phyloP scores from a whole-genome alignment of 2,888 invertebrate genomes.

The Druceiella hillmani region DNA sequence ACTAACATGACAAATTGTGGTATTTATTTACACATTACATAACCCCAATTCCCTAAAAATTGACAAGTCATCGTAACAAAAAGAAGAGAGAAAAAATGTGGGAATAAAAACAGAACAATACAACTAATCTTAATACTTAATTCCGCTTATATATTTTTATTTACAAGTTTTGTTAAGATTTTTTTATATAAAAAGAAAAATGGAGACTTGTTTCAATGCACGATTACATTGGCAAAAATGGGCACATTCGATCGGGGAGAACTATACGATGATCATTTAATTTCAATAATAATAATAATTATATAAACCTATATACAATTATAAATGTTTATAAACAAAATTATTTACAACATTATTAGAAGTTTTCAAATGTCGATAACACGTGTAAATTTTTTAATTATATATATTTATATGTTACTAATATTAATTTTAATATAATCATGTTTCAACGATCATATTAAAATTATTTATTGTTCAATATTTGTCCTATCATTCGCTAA shows the following conservation, averaged over 20 bases:
- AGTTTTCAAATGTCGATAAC: conserved; percentile 54
- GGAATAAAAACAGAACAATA: conserved; percentile 43
- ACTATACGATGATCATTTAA: conserved; percentile 43
- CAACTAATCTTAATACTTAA: conserved; percentile 48
- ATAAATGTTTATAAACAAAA: conserved; percentile 33
- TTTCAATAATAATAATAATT: conserved; percentile 44
- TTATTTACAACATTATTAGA: conserved; percentile 53
- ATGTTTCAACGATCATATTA: too few species aligned
- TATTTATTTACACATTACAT: conserved; percentile 57
- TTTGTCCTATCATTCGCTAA: too few species aligned
- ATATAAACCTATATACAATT: neutral
- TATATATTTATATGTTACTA: too few species aligned
- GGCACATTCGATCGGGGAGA: conserved; percentile 31
- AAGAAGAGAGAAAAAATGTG: too few species aligned
- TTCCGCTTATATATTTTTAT: conserved; percentile 50
- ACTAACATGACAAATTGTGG: conserved; percentile 45
- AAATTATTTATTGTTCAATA: too few species aligned
- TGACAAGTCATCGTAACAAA: conserved; percentile 65
- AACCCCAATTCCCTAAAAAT: conserved; percentile 67
- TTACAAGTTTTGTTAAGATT: conserved; percentile 48
- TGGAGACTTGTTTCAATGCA: conserved; percentile 34
- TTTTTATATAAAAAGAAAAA: conserved; percentile 50
- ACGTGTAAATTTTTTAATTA: conserved; percentile 54
- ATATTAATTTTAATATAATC: too few species aligned
- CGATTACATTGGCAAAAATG: conserved; percentile 36